Evolutionary conservation across 2,888 invertebrate genomes (phyloP).

Genomic region (Agriopis marginaria): DNA sequence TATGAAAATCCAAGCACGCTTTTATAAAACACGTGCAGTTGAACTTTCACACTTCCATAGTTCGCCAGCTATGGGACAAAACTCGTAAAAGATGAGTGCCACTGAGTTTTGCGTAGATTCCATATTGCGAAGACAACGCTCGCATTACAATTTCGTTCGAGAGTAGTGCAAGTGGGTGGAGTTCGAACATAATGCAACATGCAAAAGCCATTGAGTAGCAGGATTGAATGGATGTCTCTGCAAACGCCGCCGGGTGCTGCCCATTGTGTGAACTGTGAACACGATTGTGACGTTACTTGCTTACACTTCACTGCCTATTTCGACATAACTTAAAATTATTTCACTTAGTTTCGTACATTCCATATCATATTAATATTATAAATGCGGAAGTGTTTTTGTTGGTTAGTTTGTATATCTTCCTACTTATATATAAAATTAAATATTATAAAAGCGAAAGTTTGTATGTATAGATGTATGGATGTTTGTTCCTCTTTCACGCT

Average conservation of each 20-base stretch:
- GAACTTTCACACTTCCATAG: conserved; percentile 9
- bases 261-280: conserved; percentile 61
- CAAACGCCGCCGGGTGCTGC: conserved; percentile 51
- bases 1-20: conserved; percentile 1
- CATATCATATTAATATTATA: neutral
- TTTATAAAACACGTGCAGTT: conserved; percentile 10
- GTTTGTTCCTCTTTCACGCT: no score
- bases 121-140: conserved; percentile 30
- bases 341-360: neutral
- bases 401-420: no score
- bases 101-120: conserved; percentile 22
- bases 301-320: conserved; percentile 37
- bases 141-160: conserved; percentile 50
- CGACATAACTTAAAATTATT: neutral
- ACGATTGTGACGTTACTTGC: conserved; percentile 58
- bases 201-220: conserved; percentile 74
- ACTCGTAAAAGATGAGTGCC: conserved; percentile 23
- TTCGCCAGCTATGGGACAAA: conserved; percentile 11
- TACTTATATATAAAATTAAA: no score
- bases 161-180: conserved; percentile 52
- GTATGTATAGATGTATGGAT: no score
- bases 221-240: conserved; percentile 63
- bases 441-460: no score
- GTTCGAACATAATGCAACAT: conserved; percentile 67
- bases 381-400: no score